These are phyloP conservation scores for Morelia viridis DNA, from an alignment of 2,797 vertebrate genomes.

Conservation along the genomic window DNA sequence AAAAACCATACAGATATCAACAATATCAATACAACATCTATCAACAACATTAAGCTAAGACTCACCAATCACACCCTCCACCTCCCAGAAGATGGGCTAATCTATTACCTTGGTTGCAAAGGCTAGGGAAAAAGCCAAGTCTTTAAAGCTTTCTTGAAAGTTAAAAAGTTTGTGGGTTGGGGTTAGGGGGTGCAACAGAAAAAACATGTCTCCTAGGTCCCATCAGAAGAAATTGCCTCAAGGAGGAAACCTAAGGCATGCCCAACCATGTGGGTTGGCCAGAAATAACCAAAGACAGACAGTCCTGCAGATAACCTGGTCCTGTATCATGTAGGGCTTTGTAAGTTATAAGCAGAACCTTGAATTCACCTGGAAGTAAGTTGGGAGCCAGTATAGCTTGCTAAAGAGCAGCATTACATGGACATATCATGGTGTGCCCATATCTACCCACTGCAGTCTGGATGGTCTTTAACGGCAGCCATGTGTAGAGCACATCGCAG, in stretches of 20 bases:
- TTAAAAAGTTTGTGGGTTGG: not conserved
- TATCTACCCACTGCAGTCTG: not conserved
- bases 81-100: not conserved
- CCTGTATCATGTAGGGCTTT: not conserved
- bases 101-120: not conserved
- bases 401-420: not conserved
- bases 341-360: not conserved
- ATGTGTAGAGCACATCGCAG: not conserved
- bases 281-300: not conserved
- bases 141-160: not conserved
- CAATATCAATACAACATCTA: not conserved
- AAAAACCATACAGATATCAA: not conserved
- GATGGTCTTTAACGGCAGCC: not conserved
- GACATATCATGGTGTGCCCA: not conserved
- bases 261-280: not conserved
- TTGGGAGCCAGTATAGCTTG: not conserved
- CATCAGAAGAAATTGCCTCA: not conserved
- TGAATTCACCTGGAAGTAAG: not conserved
- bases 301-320: not conserved
- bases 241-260: not conserved
- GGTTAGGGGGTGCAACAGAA: not conserved
- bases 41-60: not conserved
- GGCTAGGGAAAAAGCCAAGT: not conserved
- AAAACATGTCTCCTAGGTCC: not conserved
- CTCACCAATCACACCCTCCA: not conserved